These are phyloP conservation scores for Notothenia rossii DNA, from an alignment of 2,113 vertebrate genomes.

Conservation along the genomic window DNA sequence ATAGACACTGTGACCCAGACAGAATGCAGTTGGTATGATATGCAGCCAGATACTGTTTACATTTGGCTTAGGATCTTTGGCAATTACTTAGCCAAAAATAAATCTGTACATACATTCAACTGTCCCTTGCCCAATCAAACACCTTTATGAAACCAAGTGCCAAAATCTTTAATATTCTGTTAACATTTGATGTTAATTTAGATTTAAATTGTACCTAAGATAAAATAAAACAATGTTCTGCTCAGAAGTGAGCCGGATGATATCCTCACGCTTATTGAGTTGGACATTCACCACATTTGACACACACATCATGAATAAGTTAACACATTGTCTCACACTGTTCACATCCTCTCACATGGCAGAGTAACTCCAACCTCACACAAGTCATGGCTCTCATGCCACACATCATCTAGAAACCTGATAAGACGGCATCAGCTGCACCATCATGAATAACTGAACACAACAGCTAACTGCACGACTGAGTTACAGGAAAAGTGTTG, in stretches of 20 bases:
- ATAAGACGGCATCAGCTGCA: constrained; percentile 45
- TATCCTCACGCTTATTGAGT: not conserved
- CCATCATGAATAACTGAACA: constrained; percentile 47
- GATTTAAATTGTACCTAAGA: not conserved
- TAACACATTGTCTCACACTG: constrained; percentile 17
- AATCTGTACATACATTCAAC: not conserved
- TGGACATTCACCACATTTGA: constrained; percentile 8
- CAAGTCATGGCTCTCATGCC: constrained; percentile 13
- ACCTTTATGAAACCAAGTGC: not conserved
- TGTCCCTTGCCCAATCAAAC: too few species aligned
- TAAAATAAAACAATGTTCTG: not conserved
- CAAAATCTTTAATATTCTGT: not conserved
- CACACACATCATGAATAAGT: constrained; percentile 43
- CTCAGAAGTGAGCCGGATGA: not conserved
- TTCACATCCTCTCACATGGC: constrained; percentile 46
- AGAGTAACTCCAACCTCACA: constrained; percentile 25
- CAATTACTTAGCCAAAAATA: constrained; percentile 2
- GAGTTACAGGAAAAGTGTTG: too few species aligned
- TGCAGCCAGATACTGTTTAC: not conserved
- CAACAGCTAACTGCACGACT: too few species aligned
- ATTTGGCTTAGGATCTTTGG: not conserved
- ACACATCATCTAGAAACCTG: constrained; percentile 46
- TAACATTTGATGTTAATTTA: not conserved
- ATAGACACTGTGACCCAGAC: not conserved
- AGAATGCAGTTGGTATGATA: not conserved